Evolutionary conservation across 2,113 vertebrate species (phyloP), one percentile per base, ranked within the genome.

Genomic region (Corythaeola cristata): DNA sequence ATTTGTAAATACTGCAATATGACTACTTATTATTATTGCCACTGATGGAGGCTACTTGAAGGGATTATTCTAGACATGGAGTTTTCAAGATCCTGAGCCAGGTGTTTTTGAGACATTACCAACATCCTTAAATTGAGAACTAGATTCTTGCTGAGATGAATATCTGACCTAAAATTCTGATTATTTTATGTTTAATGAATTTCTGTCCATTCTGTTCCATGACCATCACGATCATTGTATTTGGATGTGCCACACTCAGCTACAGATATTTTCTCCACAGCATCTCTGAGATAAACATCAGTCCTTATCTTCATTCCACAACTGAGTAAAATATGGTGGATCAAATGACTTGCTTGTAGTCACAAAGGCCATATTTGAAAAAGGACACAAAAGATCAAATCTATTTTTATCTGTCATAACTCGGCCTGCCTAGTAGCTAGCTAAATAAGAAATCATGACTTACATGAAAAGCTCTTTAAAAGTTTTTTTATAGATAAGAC

Each of bases 131-230:
- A 86, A 12, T 7, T 69, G 35, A 89, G 63, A 80, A 52, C 8
- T 37, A 67, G 9, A 4, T 56, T 77, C 8, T 41, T 0, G 0
- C 5, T 44, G 35, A 93, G 24, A 68, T 33, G 4, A 66, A 8
- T 67, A 64, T 52, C 15, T 72, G 37, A 67, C 27, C 1, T 62
- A 53, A 79, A 91, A 63, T 82, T 74, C 11, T 39, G 8, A 59
- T 47, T 5, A n/a, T 53, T 63, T 19, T 53, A 35, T 5, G 2
- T 30, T 58, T 35, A 63, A 37, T 47, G 2, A 67, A 53, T 84
- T 93, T 82, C 15, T 82, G 9, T 28, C 37, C 9, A 21, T 71
- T 9, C 3, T 77, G 78, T 78, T 20, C 8, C 20, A 67, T 52
- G 20, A 55, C 9, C 6, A 47, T 9, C 17, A 32, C 9, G 52